phyloP scores from a whole-genome alignment of 2,797 vertebrate species.

The Onychomys torridus region DNA sequence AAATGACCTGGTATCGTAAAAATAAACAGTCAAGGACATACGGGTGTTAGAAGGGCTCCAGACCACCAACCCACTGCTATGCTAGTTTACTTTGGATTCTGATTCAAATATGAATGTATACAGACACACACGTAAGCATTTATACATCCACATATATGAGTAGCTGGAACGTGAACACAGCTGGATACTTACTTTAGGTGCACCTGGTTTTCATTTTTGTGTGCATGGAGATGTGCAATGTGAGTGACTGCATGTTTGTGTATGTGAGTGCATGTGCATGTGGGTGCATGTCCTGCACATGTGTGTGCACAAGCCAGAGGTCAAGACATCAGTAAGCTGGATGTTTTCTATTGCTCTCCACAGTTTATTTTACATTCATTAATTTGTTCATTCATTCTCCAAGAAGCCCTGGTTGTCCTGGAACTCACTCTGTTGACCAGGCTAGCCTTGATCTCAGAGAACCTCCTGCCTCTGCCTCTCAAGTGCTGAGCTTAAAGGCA shows the following conservation, averaged over 20 bases:
- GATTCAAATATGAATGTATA: conserved; percentile 29
- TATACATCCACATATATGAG: background rate
- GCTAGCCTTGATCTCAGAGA: background rate
- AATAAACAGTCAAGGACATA: background rate
- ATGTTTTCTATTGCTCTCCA: background rate
- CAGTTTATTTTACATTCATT: background rate
- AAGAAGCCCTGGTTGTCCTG: background rate
- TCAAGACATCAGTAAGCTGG: background rate
- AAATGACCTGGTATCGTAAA: background rate
- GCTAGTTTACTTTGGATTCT: background rate
- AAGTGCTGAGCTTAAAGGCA: background rate
- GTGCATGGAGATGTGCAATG: too few species aligned
- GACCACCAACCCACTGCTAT: background rate
- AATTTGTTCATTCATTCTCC: background rate
- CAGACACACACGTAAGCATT: background rate
- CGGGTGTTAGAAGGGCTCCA: background rate
- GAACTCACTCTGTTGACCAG: background rate
- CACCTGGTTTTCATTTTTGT: background rate
- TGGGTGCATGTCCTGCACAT: too few species aligned
- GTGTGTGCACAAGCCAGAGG: background rate
- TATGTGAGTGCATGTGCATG: background rate
- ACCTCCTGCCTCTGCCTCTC: background rate
- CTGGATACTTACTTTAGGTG: background rate
- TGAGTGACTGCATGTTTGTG: background rate
- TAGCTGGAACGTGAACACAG: background rate